A percentile compares a stretch with the other conserved stretches of the same genome.
Evolutionary conservation across 2,113 vertebrate genomes (phyloP).

Genomic region (Pseudolaguvia tuberculata): DNA sequence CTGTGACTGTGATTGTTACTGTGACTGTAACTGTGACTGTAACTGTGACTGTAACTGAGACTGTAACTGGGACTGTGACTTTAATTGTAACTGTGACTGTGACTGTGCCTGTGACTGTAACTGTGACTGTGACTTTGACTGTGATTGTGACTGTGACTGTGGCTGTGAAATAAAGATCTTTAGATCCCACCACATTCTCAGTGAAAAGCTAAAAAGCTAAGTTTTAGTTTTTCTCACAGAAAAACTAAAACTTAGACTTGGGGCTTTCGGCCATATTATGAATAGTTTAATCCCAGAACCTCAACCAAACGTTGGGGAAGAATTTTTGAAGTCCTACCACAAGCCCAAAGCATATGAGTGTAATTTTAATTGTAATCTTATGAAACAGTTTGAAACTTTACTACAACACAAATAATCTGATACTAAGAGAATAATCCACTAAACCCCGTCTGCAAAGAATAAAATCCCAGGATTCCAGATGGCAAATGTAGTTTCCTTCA

Average conservation of each 20-base stretch:
- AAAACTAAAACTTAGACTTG: conserved; percentile 2
- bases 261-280: not conserved
- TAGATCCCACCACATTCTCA: not conserved
- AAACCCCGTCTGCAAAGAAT: not conserved
- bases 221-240: no score
- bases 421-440: conserved; percentile 17
- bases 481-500: conserved; percentile 1
- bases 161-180: conserved; percentile 19
- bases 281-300: conserved; percentile 6
- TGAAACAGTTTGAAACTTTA: conserved; percentile 11
- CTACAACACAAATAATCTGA: conserved; percentile 21
- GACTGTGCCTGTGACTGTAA: no score
- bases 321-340: conserved; percentile 8
- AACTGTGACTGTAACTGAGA: no score
- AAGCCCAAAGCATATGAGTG: conserved; percentile 3
- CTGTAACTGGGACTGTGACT: no score
- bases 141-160: no score
- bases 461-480: conserved; percentile 1
- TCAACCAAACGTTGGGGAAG: conserved; percentile 1
- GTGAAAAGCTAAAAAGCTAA: no score
- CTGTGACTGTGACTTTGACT: no score
- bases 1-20: no score
- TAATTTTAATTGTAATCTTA: conserved; percentile 21
- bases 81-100: no score
- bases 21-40: no score